phyloP scores from a whole-genome alignment of 2,888 invertebrate genomes.

The Eristalis tenax region DNA sequence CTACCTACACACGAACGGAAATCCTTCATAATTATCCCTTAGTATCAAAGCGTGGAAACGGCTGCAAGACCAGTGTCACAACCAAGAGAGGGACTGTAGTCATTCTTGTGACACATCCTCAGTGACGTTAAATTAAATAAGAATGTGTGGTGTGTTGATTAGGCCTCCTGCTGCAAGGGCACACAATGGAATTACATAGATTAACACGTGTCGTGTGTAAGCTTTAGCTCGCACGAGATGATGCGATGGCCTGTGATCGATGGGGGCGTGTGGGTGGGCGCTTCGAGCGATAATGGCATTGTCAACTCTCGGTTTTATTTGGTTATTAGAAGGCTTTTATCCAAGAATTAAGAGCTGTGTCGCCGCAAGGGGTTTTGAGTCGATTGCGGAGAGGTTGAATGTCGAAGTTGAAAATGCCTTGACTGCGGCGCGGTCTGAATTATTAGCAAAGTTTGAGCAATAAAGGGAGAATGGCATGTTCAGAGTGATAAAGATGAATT shows the following conservation, averaged over 20 bases:
- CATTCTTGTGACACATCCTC: slow-evolving; percentile 30
- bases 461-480: slow-evolving; percentile 2
- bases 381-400: background rate
- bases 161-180: background rate
- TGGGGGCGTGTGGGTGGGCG: background rate
- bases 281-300: slow-evolving; percentile 39
- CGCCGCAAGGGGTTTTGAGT: too few species aligned
- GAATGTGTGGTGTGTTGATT: slow-evolving; percentile 26
- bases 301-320: slow-evolving; percentile 43
- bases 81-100: slow-evolving; percentile 25
- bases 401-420: background rate
- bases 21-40: slow-evolving; percentile 31
- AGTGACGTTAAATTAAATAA: slow-evolving; percentile 37
- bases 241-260: background rate
- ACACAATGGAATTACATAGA: background rate
- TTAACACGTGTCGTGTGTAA: slow-evolving; percentile 27
- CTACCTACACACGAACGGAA: slow-evolving; percentile 24
- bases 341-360: slow-evolving; percentile 14
- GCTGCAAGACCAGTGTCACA: background rate
- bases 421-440: background rate
- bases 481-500: background rate
- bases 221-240: background rate
- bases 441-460: slow-evolving; percentile 50
- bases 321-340: slow-evolving; percentile 47
- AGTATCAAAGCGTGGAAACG: background rate